Conservation (phyloP, 2,888 invertebrate species). For the Phaedon cochleariae region DNA sequence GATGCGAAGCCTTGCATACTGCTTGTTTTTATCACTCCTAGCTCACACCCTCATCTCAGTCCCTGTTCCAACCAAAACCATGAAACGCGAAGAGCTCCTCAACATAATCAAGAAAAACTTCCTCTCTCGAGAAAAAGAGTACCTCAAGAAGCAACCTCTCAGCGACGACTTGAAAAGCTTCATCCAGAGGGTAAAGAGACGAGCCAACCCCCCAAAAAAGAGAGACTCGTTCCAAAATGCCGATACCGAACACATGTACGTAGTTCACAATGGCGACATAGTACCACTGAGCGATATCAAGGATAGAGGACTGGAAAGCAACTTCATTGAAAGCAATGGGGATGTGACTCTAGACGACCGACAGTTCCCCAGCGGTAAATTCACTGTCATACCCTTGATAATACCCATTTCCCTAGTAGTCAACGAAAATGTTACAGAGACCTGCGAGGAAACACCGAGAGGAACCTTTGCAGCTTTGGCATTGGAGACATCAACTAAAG, state of each 20-base stretch:
- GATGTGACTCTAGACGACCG: neutral
- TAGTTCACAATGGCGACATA: conserved; percentile 44
- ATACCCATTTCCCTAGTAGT: conserved; percentile 34
- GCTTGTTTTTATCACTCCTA: neutral
- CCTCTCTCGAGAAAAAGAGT: conserved; percentile 28
- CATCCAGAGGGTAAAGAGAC: conserved; percentile 27
- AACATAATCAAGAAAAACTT: conserved; percentile 28
- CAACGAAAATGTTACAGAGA: neutral
- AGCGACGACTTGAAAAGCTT: conserved; percentile 31
- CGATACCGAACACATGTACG: conserved; percentile 38
- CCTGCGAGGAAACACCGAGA: neutral
- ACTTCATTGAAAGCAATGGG: conserved; percentile 9
- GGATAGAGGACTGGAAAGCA: conserved; percentile 26
- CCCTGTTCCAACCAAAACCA: neutral
- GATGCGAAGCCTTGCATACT: no score
- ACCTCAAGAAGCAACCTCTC: conserved; percentile 29
- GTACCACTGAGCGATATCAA: conserved; percentile 41
- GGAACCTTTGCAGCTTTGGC: no score
- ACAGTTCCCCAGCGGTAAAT: conserved; percentile 21
- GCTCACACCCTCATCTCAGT: neutral
- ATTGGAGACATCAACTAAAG: no score
- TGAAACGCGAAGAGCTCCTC: neutral
- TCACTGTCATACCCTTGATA: conserved; percentile 47
- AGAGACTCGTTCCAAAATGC: neutral
- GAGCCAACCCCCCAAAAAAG: neutral